A percentile compares a stretch with the other conserved stretches of the same genome.
These are phyloP conservation scores for Sitta carolinensis DNA, from an alignment of 2,797 vertebrate species.

Conservation along the genomic window DNA sequence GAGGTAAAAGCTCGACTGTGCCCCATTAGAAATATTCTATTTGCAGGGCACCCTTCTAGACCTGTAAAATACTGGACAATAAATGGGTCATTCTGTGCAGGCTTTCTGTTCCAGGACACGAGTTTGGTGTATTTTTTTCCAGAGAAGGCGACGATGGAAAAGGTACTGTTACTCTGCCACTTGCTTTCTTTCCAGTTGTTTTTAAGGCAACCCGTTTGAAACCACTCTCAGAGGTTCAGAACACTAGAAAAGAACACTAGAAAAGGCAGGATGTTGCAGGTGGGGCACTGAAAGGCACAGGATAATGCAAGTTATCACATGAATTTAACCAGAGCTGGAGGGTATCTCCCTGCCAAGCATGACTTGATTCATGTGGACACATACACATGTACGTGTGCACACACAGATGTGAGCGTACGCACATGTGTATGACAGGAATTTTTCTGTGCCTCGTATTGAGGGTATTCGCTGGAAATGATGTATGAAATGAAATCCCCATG, in stretches of 20 bases:
- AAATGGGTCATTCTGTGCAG: background rate
- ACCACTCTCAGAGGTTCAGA: background rate
- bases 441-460: constrained; percentile 17
- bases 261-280: background rate
- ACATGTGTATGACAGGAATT: background rate
- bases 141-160: background rate
- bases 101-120: background rate
- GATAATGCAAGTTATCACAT: constrained; percentile 3
- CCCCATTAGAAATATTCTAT: background rate
- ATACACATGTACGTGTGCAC: background rate
- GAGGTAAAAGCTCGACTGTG: fast-evolving
- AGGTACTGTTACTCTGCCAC: background rate
- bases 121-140: background rate
- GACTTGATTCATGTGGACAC: constrained; percentile 29
- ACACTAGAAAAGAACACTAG: background rate
- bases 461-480: constrained; percentile 16
- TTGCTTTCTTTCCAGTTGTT: background rate
- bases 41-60: background rate
- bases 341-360: background rate
- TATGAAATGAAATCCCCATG: constrained; percentile 54
- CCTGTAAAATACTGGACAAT: background rate
- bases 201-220: constrained; percentile 3
- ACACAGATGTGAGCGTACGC: background rate
- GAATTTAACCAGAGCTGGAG: constrained; percentile 5
- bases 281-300: background rate